These are phyloP conservation scores for Clunio marinus DNA, from an alignment of 2,888 invertebrate species.

Conservation along the genomic window DNA sequence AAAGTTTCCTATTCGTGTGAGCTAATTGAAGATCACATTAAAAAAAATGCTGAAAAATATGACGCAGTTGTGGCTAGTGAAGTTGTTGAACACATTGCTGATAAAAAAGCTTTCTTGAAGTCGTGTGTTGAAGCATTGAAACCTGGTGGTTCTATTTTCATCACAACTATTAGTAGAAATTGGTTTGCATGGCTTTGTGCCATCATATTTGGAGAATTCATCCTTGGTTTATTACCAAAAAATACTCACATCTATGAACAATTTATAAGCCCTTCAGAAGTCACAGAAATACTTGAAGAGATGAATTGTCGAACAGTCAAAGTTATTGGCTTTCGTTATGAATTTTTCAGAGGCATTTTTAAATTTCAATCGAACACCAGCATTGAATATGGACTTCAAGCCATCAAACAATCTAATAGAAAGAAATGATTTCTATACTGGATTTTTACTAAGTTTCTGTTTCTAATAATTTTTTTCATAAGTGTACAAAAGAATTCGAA, in stretches of 20 bases:
- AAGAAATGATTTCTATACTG: no score
- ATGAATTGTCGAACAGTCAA: conserved; percentile 70
- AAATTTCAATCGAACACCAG: no score
- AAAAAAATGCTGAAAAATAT: conserved; percentile 55
- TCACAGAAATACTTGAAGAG: conserved; percentile 66
- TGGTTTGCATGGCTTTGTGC: conserved; percentile 62
- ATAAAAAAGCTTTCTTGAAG: conserved; percentile 67
- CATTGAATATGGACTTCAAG: no score
- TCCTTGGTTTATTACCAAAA: conserved; percentile 66
- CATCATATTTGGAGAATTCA: conserved; percentile 72
- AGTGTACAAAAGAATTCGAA: no score
- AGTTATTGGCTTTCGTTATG: conserved; percentile 73
- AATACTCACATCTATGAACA: conserved; percentile 91
- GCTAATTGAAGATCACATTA: conserved; percentile 55
- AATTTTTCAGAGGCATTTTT: no score
- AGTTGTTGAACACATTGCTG: conserved; percentile 80
- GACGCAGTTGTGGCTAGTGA: conserved; percentile 87
- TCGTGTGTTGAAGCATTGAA: conserved; percentile 63
- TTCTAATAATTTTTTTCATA: no score
- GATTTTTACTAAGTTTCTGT: no score
- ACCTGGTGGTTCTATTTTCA: conserved; percentile 64
- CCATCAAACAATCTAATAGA: no score
- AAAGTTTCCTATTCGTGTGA: conserved; percentile 46
- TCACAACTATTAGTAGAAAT: conserved; percentile 65
- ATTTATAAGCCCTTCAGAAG: conserved; percentile 74